phyloP scores from a whole-genome alignment of 2,113 vertebrate species.

The Anseranas semipalmata region DNA sequence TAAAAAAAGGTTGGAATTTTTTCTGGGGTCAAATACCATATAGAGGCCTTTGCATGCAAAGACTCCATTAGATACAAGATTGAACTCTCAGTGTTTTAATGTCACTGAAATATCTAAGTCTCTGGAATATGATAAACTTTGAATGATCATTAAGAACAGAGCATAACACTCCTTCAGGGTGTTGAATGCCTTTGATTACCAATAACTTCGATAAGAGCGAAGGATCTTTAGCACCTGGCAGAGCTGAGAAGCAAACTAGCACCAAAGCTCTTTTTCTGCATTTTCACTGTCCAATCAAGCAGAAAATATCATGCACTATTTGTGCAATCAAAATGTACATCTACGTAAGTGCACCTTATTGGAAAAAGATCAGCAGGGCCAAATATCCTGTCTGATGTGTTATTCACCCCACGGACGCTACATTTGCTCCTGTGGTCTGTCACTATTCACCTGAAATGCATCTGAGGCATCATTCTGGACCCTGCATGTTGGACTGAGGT shows the following conservation, averaged over 20 bases:
- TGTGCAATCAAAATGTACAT: not conserved
- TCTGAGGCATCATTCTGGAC: not conserved
- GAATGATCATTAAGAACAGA: not conserved
- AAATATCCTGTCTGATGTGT: not conserved
- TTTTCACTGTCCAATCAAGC: not conserved
- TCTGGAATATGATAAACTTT: not conserved
- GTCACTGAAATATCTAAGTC: not conserved
- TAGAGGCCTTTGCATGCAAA: not conserved
- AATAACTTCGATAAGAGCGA: not conserved
- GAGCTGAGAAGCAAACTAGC: not conserved
- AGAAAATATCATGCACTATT: not conserved
- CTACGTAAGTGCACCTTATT: not conserved
- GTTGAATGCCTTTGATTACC: not conserved
- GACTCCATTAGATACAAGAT: not conserved
- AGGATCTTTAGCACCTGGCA: not conserved
- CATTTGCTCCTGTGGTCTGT: not conserved
- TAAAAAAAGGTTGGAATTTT: not conserved
- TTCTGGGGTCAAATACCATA: not conserved
- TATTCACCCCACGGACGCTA: accelerated
- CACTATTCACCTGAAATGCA: not conserved
- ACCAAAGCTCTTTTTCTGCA: not conserved
- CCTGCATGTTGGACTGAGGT: not conserved
- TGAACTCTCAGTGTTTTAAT: not conserved
- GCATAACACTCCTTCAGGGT: not conserved
- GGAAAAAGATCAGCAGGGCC: not conserved